Conservation (phyloP, 2,797 vertebrate genomes). For the Lepus oiostolus region DNA sequence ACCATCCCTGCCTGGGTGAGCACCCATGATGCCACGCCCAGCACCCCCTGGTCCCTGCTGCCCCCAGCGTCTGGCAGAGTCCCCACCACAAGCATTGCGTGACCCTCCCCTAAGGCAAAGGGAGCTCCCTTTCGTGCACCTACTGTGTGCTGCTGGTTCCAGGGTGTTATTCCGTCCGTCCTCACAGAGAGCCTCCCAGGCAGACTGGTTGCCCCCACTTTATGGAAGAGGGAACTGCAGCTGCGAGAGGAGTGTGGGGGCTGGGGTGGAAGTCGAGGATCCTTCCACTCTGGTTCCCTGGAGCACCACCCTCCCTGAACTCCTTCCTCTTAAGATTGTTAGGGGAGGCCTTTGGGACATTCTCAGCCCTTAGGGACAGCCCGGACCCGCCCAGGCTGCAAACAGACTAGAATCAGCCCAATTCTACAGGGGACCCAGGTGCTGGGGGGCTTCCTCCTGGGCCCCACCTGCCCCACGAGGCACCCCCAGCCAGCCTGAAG, state of each 20-base stretch:
- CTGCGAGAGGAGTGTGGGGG: not conserved
- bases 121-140: not conserved
- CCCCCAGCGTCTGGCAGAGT: not conserved
- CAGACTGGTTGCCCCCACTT: not conserved
- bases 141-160: fast-evolving
- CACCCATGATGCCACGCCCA: not conserved
- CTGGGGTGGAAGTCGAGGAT: not conserved
- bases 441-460: not conserved
- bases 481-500: not conserved
- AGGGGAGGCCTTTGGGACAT: not conserved
- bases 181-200: not conserved
- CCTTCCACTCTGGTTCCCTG: not conserved
- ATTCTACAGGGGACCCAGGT: not conserved
- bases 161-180: fast-evolving
- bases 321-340: not conserved
- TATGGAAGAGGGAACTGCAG: not conserved
- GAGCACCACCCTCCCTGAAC: not conserved
- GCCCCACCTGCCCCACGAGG: not conserved
- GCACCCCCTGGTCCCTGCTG: not conserved
- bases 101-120: not conserved
- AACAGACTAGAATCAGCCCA: not conserved
- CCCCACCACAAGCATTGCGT: not conserved
- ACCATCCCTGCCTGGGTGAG: not conserved
- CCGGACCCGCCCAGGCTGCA: not conserved
- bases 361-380: not conserved